Base-by-base conservation (phyloP, 2,797 vertebrate genomes). In the Propithecus deckenii region DNA sequence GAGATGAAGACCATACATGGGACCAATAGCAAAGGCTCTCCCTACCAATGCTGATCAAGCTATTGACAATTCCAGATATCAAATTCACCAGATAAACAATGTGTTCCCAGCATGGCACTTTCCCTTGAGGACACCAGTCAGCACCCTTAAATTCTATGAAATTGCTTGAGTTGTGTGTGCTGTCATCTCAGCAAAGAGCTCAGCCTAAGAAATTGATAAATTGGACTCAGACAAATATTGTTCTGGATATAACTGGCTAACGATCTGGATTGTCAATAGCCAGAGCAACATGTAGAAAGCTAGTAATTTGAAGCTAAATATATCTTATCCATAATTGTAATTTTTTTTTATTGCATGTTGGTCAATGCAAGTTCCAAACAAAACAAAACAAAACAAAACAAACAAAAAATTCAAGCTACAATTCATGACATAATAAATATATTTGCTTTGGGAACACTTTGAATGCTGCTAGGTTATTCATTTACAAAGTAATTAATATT, bases 381-480 rank as follows among this genome's bases (percentile, higher is more conserved):
- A 89, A 4, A 65, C 9, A 30, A 61, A 63, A 32, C 12, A 15
- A 14, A 32, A 32, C 28, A 32, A 61, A 61, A 61, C 28, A 13
- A 13, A 18, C 17, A 85, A 79, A 15, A 38, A 78, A 78, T 74
- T 76, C 96, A 75, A 85, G 23, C 12, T 97, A 52, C 61, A 59
- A 59, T 80, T 83, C 5, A 35, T 78, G 81, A 72, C 4, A 35
- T 96, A 94, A 94, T 94, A 83, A 69, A 3, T 80, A 76, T 91
- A 57, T 72, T 32, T 20, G 81, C 0, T 76, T 79, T 35, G 76
- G 50, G 89, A 94, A 94, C 67, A 75, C 61, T 97, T 95, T 50
- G 84, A 88, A 32, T 88, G 14, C 2, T 97, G 88, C 86, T 96
- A 63, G 71, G 71, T 97, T 97, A 79, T 7, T 94, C 96, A 96